Base-by-base conservation (phyloP, 2,888 invertebrate species). In the Agonopterix heracliana region DNA sequence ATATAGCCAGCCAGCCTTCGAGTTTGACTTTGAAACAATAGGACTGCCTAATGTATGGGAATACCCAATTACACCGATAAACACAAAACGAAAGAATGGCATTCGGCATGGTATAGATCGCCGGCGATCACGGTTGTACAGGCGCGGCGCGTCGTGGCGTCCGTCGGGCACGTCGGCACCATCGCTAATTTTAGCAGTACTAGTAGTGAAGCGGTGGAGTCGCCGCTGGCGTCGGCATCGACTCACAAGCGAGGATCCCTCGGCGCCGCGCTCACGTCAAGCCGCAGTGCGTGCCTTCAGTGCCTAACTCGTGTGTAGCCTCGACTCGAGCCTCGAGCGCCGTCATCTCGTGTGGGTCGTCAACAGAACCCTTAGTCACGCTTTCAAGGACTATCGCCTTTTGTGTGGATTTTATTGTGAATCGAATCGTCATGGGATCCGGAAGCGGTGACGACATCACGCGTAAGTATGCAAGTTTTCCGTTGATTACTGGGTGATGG, bases 121-220 rank as follows among this genome's bases (percentile, higher is more conserved):
- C 38, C 38, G 38, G 38, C 38, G 38, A n/a, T n/a, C 10, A 34
- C 41, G 34, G 34, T 26, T n/a, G 40, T 40, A 13, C 51, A 54
- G 51, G 54, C 51, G 57, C 61, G 61, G 52, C 66, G 65, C 64
- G 51, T 47, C 49, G 52, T 41, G 9, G 17, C 50, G 47, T 43
- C 44, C 49, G 49, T 8, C 50, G 50, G 50, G 57, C 50, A 54
- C 56, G 53, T 13, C 38, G 34, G n/a, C n/a, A 46, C 66, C 70
- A 71, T 66, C 60, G 75, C 81, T 82, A 82, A 78, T 74, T 81
- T 74, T 82, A 82, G 80, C 73, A 57, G 56, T 63, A n/a, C n/a
- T 14, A 38, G 38, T 38, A n/a, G 38, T n/a, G 38, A 38, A n/a
- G 38, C 26, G 26, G 7, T 38, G 38, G 38, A n/a, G n/a, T 38